Conservation (phyloP, 2,113 vertebrate genomes). For the Brachyhypopomus occidentalis region DNA sequence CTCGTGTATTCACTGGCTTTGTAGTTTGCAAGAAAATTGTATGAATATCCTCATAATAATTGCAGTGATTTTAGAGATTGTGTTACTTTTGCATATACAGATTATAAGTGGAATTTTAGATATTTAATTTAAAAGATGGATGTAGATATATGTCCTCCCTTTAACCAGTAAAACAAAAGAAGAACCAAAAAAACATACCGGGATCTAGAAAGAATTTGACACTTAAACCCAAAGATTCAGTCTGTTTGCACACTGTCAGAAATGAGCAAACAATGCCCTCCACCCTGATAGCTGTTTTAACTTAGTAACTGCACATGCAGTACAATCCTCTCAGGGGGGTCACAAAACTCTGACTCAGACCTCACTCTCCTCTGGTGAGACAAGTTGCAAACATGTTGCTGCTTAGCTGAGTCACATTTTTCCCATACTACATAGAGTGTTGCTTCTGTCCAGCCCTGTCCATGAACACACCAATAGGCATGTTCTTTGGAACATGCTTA, state of each 20-base stretch:
- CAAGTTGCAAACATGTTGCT: constrained; percentile 6
- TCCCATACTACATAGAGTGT: background rate
- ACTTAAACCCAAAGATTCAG: no score
- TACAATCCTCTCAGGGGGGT: background rate
- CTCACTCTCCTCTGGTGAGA: background rate
- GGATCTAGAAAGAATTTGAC: no score
- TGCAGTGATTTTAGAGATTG: no score
- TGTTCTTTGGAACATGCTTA: background rate
- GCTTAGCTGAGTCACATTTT: constrained; percentile 9
- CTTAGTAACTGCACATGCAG: background rate
- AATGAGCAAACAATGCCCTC: background rate
- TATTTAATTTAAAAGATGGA: no score
- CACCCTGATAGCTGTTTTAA: background rate
- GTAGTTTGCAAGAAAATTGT: no score
- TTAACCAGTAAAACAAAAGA: no score
- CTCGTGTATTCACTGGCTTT: no score
- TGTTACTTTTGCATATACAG: no score
- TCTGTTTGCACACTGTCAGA: background rate
- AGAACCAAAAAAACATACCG: no score
- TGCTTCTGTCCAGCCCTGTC: background rate
- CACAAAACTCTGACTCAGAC: constrained; percentile 2
- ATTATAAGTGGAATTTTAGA: no score
- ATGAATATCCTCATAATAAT: no score
- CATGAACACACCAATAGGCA: background rate
- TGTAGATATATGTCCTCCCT: no score